Percentiles rank a stretch among this genome's conserved stretches.
phyloP scores from a whole-genome alignment of 53 echinoderm and acorn worm genomes.

The Luidia sarsii region DNA sequence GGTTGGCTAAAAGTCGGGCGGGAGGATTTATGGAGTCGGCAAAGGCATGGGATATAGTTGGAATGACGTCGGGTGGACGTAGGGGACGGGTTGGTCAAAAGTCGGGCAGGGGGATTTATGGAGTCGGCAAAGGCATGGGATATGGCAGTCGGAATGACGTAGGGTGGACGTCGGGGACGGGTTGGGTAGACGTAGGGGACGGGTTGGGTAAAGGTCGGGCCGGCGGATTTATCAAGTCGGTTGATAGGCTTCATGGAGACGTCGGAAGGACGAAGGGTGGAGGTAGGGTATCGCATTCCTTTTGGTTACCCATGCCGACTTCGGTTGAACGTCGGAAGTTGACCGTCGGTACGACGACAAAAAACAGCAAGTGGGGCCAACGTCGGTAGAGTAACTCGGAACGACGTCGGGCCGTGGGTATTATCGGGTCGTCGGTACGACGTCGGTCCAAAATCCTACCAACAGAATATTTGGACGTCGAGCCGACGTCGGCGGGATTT shows the following conservation, averaged over 20 bases:
- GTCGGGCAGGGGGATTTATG: too few relatives aligned
- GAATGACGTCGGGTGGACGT: too few relatives aligned
- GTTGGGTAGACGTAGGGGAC: not conserved
- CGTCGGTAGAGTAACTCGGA: not conserved
- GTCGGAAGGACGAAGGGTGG: not conserved
- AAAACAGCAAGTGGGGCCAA: not conserved
- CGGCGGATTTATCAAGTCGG: not conserved
- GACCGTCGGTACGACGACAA: not conserved
- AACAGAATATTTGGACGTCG: not conserved
- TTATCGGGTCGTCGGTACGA: not conserved
- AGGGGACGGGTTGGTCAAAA: too few relatives aligned
- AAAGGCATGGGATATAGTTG: too few relatives aligned
- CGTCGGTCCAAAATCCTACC: not conserved
- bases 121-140: too few relatives aligned
- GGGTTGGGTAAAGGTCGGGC: not conserved
- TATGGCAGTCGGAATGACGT: too few relatives aligned
- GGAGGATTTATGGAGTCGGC: too few relatives aligned
- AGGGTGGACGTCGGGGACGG: too few relatives aligned
- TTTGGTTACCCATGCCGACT: too few relatives aligned
- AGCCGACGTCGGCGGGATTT: constrained; percentile 2
- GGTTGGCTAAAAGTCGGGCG: too few relatives aligned
- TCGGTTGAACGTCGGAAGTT: not conserved
- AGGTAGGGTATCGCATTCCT: not conserved
- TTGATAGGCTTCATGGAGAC: not conserved
- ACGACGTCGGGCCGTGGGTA: not conserved